These are phyloP conservation scores for Microctenopoma steveboyesi DNA, from an alignment of 2,797 vertebrate species.

Conservation along the genomic window DNA sequence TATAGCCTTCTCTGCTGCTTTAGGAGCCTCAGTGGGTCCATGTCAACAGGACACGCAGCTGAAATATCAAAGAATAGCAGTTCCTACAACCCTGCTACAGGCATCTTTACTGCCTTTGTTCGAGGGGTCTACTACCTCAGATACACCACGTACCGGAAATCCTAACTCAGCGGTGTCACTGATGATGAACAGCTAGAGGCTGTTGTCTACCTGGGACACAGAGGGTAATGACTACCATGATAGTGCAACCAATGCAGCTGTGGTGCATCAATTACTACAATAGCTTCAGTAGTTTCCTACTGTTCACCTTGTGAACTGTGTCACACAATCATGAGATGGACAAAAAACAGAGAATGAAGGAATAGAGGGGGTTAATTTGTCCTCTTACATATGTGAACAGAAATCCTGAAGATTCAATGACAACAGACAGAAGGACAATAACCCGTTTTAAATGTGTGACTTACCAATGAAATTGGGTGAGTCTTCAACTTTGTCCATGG, in stretches of 20 bases:
- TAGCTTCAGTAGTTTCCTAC: constrained; percentile 39
- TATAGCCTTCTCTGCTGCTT: constrained; percentile 13
- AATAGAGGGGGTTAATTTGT: neutral
- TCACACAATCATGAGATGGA: neutral
- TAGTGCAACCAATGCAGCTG: constrained; percentile 8
- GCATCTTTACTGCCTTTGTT: constrained; percentile 22
- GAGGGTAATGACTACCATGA: neutral
- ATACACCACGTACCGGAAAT: constrained; percentile 9
- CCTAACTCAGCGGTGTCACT: constrained; percentile 21
- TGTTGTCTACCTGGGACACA: constrained; percentile 17
- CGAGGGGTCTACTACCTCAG: constrained; percentile 29
- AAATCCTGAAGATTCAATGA: neutral
- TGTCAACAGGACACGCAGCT: neutral
- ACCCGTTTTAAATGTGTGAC: constrained; percentile 51
- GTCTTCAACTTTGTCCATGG: constrained; percentile 99
- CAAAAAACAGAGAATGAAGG: neutral
- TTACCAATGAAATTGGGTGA: constrained; percentile 95
- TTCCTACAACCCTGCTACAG: constrained; percentile 15
- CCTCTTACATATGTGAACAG: neutral
- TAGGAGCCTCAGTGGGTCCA: constrained; percentile 12
- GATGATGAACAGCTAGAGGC: constrained; percentile 26
- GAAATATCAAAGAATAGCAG: constrained; percentile 17
- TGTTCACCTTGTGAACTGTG: constrained; percentile 21
- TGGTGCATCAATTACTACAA: neutral
- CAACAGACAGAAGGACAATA: neutral